Evolutionary conservation across 2,797 vertebrate genomes (phyloP), one percentile per base, ranked within the genome.

Genomic region (Rhincodon typus): DNA sequence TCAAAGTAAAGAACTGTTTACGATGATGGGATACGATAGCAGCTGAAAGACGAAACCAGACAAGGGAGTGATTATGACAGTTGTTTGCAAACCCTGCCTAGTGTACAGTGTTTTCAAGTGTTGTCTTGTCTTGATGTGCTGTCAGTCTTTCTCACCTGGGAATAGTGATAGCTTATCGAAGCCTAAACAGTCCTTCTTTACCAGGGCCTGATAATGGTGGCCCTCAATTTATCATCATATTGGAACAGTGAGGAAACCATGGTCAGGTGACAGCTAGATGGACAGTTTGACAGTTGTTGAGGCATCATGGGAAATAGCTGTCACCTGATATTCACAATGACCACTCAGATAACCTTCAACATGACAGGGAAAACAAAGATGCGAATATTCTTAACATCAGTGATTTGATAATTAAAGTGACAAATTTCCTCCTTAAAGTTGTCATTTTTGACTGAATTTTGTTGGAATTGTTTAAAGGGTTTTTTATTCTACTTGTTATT

Each of bases 81-180:
- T 97, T 97, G 97, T 98, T 98, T 98, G 97, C 98, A 98, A 98
- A 98, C 97, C 97, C 97, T 97, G 96, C 96, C 97, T 97, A 96
- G 96, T 96, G 97, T 97, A 97, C 96, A 96, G 96, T 97, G 98
- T 98, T 98, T 98, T 98, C 97, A 97, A 97, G 97, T 97, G 97
- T 98, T 98, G 97, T 98, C 98, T 98, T 98, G 98, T 98, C 98
- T 98, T 98, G 98, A 98, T 97, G 98, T 97, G 98, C 98, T 98
- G 98, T 99, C 98, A 98, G 98, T 97, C 97, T 42, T 97, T 97
- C 98, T 99, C 98, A 99, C 98, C 99, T 99, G 99, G 99, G 99
- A 99, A 98, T 97, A 97, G 98, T 98, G 99, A 99, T 99, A 99
- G 98, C 99, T 99, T 99, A 99, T 99, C 99, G 99, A 99, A 99